Percentiles rank a stretch among this genome's conserved stretches.
phyloP scores from a whole-genome alignment of 2,797 vertebrate species.

The Onychomys arenicola region DNA sequence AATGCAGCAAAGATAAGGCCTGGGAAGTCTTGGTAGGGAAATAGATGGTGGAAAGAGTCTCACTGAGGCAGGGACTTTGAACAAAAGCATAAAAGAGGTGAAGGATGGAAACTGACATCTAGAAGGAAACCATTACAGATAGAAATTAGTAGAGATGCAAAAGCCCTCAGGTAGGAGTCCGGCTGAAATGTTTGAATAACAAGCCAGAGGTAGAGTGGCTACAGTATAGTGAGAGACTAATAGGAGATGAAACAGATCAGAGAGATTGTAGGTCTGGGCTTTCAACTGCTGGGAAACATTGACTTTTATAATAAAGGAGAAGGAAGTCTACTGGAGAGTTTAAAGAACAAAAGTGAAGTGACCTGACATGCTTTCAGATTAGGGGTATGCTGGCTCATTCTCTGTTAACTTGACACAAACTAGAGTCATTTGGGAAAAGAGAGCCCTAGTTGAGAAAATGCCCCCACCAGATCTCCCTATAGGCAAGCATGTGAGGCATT shows the following conservation, averaged over 20 bases:
- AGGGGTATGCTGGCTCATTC: background rate
- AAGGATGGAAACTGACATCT: background rate
- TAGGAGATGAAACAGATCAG: background rate
- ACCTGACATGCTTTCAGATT: background rate
- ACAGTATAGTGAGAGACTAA: background rate
- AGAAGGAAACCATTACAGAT: background rate
- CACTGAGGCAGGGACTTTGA: background rate
- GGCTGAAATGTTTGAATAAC: background rate
- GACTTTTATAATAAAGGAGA: constrained; percentile 33
- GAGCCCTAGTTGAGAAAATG: too few species aligned
- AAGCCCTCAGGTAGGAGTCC: background rate
- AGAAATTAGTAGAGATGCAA: constrained; percentile 1
- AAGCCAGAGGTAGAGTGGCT: background rate
- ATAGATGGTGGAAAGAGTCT: background rate
- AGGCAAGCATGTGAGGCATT: background rate
- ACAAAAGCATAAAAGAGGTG: background rate
- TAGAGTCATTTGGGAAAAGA: background rate
- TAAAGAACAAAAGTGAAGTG: background rate
- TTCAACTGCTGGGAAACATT: background rate
- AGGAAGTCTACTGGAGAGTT: background rate
- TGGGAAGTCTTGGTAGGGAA: background rate
- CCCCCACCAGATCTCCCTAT: background rate
- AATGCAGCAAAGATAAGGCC: background rate
- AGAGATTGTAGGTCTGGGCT: background rate
- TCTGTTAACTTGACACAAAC: background rate